phyloP scores from a whole-genome alignment of 2,113 vertebrate species.

The Columbina picui region DNA sequence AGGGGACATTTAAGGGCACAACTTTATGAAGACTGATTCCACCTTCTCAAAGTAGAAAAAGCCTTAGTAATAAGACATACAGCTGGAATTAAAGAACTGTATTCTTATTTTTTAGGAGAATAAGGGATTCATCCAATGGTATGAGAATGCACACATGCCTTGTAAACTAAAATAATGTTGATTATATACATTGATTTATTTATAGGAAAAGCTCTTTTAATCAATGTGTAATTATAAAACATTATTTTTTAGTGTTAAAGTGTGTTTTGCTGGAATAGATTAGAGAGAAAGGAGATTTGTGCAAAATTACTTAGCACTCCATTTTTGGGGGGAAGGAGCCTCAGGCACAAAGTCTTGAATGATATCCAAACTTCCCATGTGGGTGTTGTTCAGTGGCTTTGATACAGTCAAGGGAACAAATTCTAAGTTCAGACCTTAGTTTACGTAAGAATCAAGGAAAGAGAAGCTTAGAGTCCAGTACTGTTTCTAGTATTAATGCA shows the following conservation, averaged over 20 bases:
- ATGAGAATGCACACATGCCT: rapidly evolving
- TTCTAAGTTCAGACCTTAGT: not conserved
- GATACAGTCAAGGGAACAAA: not conserved
- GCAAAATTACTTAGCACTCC: not conserved
- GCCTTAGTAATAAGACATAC: not conserved
- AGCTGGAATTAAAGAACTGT: not conserved
- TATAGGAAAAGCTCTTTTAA: not conserved
- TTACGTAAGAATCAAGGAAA: not conserved
- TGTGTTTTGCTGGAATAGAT: not conserved
- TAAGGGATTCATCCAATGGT: not conserved
- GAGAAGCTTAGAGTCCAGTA: not conserved
- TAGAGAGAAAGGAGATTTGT: not conserved
- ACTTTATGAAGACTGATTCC: not conserved
- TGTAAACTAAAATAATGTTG: not conserved
- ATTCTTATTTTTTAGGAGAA: not conserved
- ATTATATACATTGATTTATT: not conserved
- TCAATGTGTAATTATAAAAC: not conserved
- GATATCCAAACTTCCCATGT: not conserved
- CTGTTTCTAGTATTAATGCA: not conserved
- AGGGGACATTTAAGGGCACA: not conserved
- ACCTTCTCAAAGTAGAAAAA: not conserved
- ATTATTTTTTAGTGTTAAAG: not conserved
- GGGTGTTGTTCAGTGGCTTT: not conserved
- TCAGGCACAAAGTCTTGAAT: not conserved
- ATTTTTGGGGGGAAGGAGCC: not conserved